Evolutionary conservation across 2,888 invertebrate genomes (phyloP).

Genomic region (Pocota personata): DNA sequence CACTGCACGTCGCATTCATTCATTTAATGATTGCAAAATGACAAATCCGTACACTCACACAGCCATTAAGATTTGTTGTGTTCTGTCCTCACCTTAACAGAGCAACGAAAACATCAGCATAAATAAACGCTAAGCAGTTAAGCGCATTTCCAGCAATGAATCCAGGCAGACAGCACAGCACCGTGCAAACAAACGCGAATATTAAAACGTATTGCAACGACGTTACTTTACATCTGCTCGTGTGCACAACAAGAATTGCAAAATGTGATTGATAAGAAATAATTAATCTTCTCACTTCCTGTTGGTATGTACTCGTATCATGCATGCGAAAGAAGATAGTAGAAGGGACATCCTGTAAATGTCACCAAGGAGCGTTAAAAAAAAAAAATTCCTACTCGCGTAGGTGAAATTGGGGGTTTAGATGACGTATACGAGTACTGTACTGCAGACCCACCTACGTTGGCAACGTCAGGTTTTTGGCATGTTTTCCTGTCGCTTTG

Average conservation of each 20-base stretch:
- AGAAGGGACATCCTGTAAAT: neutral
- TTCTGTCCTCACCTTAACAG: neutral
- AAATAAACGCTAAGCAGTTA: slow-evolving; percentile 8
- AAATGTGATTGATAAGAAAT: slow-evolving; percentile 64
- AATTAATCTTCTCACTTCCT: slow-evolving; percentile 53
- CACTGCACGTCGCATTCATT: neutral
- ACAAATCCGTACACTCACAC: neutral
- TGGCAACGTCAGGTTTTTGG: slow-evolving; percentile 31
- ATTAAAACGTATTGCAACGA: neutral
- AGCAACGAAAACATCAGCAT: neutral
- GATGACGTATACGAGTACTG: neutral
- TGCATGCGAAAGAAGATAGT: neutral
- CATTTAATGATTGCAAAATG: neutral
- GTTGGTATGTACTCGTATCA: slow-evolving; percentile 2
- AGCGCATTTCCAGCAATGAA: neutral
- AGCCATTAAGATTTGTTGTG: neutral
- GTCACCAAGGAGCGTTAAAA: neutral
- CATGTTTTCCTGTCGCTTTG: slow-evolving; percentile 39
- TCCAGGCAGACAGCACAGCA: neutral
- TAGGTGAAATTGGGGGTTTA: slow-evolving; percentile 36
- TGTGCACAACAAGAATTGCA: slow-evolving; percentile 2
- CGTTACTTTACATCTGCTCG: neutral
- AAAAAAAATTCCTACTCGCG: slow-evolving; percentile 39
- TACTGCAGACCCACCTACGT: slow-evolving; percentile 4
- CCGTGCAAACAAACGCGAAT: slow-evolving; percentile 5